Base-by-base conservation (phyloP, 1,140 invertebrate species). In the Chironomus striatipennis region DNA sequence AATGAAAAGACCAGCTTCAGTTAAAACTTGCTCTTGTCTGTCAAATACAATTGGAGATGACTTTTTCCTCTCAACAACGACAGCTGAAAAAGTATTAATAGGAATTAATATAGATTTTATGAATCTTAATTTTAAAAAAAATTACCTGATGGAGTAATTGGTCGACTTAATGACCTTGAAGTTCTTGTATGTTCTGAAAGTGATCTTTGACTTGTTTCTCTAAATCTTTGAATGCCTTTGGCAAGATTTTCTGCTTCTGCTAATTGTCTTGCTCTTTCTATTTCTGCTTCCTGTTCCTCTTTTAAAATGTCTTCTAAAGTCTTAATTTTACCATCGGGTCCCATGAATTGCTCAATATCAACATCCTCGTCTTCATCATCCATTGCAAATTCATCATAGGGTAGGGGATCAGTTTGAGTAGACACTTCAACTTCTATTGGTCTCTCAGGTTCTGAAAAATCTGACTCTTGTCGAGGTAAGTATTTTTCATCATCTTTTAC, bases 351-450 rank as follows among this genome's bases (percentile, higher is more conserved):
- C 7, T 81, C 81, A 17, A 81, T 76, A 73, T 80, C 79, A 78
- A 81, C 80, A 74, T 82, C 81, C 43, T 87, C 86, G 74, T 34
- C 24, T 34, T 82, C 81, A 47, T 87, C 86, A 75, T 86, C 86
- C 73, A 86, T 83, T 75, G 86, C 83, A 57, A 88, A 82, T 77
- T 88, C 90, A 78, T 92, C 91, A 79, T 93, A 90, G 0, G 91
- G 90, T 20, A 93, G 78, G 0, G 91, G 90, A 82, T 93, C 92
- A 0, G 92, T 93, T 82, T 93, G 92, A 0, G 90, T 93, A 0
- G 90, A 91, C 2, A 91, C 88, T 77, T 90, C 90, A 20, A 88
- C 88, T 82, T 93, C 89, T 65, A 87, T 77, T 42, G 85, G 75
- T 76, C 81, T 78, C 74, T 82, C 80, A 47, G 75, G 18, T 76